These are phyloP conservation scores for Machimus rusticus DNA, from an alignment of 2,888 invertebrate species.

Conservation along the genomic window DNA sequence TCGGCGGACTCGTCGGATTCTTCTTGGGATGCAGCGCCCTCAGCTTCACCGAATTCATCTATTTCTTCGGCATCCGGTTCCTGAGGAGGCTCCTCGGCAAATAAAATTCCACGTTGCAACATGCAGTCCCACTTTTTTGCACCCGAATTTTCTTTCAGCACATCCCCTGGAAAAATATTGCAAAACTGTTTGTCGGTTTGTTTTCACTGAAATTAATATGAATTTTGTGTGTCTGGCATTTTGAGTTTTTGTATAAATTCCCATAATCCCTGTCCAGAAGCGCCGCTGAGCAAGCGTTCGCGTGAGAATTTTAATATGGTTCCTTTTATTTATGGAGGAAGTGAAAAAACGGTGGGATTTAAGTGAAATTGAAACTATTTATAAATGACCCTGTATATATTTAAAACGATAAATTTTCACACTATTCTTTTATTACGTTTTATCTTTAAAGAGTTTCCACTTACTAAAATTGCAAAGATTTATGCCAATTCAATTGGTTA, in stretches of 20 bases:
- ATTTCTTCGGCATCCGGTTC: constrained; percentile 68
- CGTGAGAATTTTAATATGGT: neutral
- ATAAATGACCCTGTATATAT: too few species aligned
- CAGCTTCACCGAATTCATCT: constrained; percentile 78
- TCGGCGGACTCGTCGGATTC: constrained; percentile 80
- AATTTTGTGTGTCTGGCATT: constrained; percentile 2
- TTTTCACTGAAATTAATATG: neutral
- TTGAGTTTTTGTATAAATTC: neutral
- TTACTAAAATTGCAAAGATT: too few species aligned
- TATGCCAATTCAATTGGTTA: too few species aligned
- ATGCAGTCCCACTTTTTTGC: neutral
- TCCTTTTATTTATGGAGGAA: too few species aligned
- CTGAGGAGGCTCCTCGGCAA: constrained; percentile 52
- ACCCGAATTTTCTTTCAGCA: neutral
- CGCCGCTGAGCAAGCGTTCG: neutral
- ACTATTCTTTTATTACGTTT: too few species aligned
- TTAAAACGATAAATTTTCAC: too few species aligned
- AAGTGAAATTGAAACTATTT: too few species aligned
- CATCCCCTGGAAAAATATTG: neutral
- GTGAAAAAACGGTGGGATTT: too few species aligned
- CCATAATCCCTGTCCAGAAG: neutral
- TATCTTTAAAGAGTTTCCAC: too few species aligned
- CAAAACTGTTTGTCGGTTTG: constrained; percentile 12
- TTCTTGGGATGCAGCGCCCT: constrained; percentile 81
- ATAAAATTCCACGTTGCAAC: neutral